Conservation (phyloP, 2,113 vertebrate species). For the Ifrita kowaldi region DNA sequence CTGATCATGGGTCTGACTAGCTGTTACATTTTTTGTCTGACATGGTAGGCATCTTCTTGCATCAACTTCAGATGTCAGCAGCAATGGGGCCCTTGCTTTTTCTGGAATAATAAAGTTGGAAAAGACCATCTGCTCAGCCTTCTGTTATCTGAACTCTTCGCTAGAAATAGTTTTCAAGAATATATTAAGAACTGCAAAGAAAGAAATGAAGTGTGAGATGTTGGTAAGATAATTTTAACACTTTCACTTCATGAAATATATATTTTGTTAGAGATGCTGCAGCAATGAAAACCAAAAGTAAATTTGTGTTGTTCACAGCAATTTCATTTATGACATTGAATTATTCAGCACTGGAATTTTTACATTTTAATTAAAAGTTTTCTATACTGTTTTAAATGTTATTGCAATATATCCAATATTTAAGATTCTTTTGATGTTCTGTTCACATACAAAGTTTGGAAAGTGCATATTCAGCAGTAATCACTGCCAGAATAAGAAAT, state of each 20-base stretch:
- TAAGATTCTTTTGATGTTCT: not conserved
- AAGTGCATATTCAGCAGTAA: not conserved
- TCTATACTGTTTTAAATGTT: not conserved
- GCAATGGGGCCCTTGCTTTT: slow-evolving; percentile 28
- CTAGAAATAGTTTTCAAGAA: slow-evolving; percentile 3
- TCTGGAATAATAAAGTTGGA: slow-evolving; percentile 49
- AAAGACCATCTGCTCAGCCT: slow-evolving; percentile 61
- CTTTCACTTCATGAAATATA: not conserved
- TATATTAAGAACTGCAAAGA: slow-evolving; percentile 35
- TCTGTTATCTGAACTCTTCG: slow-evolving; percentile 39
- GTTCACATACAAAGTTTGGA: not conserved
- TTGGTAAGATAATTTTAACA: not conserved
- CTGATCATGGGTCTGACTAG: not conserved
- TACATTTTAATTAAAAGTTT: not conserved
- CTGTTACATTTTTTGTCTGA: not conserved
- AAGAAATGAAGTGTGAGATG: not conserved
- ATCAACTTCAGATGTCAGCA: slow-evolving; percentile 55
- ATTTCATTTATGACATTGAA: not conserved
- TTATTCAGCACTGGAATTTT: not conserved
- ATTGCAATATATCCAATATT: not conserved
- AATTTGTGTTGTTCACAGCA: not conserved
- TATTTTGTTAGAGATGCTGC: not conserved
- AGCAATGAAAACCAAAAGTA: not conserved
- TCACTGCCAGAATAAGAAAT: not conserved
- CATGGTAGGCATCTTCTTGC: slow-evolving; percentile 19